Evolutionary conservation across 2,888 invertebrate genomes (phyloP).

Genomic region (Molanna angustata): DNA sequence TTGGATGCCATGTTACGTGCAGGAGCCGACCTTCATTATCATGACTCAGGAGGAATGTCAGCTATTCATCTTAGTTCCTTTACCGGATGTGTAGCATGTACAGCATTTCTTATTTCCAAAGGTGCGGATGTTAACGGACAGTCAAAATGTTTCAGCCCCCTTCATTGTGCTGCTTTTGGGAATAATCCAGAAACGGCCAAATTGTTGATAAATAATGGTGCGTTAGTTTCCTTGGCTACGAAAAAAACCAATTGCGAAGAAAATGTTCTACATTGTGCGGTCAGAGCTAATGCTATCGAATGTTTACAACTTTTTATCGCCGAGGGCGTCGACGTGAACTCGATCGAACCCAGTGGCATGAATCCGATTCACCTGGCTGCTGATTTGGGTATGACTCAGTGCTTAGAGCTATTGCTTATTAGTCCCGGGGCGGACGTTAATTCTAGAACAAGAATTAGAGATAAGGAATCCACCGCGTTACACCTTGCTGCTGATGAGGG

Average conservation of each 20-base stretch:
- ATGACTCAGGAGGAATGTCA: constrained; percentile 70
- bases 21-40: constrained; percentile 70
- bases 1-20: constrained; percentile 60
- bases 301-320: constrained; percentile 73
- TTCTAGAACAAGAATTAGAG: constrained; percentile 64
- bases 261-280: constrained; percentile 80
- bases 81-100: constrained; percentile 71
- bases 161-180: constrained; percentile 89
- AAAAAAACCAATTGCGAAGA: constrained; percentile 68
- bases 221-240: constrained; percentile 66
- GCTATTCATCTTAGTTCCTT: constrained; percentile 76
- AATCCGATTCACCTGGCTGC: constrained; percentile 80
- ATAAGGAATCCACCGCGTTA: constrained; percentile 73
- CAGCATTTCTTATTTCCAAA: constrained; percentile 64
- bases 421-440: constrained; percentile 70
- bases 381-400: constrained; percentile 74
- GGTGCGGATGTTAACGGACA: constrained; percentile 68
- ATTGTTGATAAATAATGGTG: constrained; percentile 70
- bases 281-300: constrained; percentile 78
- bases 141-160: constrained; percentile 72
- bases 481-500: constrained; percentile 89
- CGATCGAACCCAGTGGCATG: constrained; percentile 71
- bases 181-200: constrained; percentile 78
- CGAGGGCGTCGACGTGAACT: constrained; percentile 73
- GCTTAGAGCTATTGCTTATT: constrained; percentile 71